Percentiles rank a stretch among this genome's conserved stretches.
Evolutionary conservation across 2,888 invertebrate genomes (phyloP).

Genomic region (Apotomis turbidana): DNA sequence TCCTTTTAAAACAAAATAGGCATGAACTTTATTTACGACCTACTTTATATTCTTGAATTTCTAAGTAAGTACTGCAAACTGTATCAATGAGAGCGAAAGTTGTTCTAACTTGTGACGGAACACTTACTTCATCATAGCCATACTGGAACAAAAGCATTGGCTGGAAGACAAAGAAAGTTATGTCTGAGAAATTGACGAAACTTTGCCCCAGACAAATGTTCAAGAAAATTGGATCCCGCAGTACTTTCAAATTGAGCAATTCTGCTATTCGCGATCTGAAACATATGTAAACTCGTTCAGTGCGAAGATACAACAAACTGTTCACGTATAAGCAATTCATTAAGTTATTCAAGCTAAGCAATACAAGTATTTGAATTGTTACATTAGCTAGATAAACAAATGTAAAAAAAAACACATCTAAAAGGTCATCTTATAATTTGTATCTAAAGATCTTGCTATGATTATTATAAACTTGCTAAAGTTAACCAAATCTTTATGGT

Average conservation of each 20-base stretch:
- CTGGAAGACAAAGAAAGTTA: slow-evolving; percentile 85
- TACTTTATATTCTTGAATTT: not conserved
- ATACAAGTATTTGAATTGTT: slow-evolving; percentile 39
- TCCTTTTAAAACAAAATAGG: not conserved
- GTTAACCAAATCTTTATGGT: too few species aligned
- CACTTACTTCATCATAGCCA: slow-evolving; percentile 74
- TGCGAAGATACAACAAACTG: not conserved
- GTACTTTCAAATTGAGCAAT: slow-evolving; percentile 73
- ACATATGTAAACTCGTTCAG: slow-evolving; percentile 49
- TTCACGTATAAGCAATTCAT: not conserved
- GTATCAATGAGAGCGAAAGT: slow-evolving; percentile 10
- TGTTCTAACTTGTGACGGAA: not conserved
- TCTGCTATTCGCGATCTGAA: slow-evolving; percentile 62
- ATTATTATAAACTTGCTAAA: too few species aligned
- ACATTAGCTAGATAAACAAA: too few species aligned
- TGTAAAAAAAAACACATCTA: slow-evolving; percentile 30
- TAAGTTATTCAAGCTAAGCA: not conserved
- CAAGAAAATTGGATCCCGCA: slow-evolving; percentile 80
- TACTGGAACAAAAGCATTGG: slow-evolving; percentile 85
- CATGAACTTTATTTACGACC: not conserved
- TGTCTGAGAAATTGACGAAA: slow-evolving; percentile 85
- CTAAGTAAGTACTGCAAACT: not conserved
- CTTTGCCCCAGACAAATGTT: slow-evolving; percentile 85
- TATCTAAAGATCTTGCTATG: too few species aligned
- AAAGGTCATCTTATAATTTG: too few species aligned